Base-by-base conservation (phyloP, 37 sponge, comb jelly and placozoan genomes). In the Axinella damicornis region DNA sequence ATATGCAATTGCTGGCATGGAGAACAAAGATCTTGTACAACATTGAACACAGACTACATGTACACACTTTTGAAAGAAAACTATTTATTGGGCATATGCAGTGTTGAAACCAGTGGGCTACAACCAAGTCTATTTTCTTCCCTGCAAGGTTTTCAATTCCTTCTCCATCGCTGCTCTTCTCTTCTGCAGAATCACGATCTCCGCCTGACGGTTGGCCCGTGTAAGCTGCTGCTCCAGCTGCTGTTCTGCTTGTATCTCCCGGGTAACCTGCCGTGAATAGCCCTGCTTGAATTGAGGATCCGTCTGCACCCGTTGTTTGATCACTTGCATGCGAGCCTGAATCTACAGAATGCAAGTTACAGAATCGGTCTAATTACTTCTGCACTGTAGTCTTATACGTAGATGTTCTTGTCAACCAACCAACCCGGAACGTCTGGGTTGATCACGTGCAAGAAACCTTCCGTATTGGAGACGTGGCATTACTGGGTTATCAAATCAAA, bases 91-190 rank as follows among this genome's bases (percentile, higher is more conserved):
- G n/a, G n/a, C n/a, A n/a, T n/a, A n/a, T n/a, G n/a, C n/a, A n/a
- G n/a, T n/a, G n/a, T n/a, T n/a, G n/a, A n/a, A n/a, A n/a, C n/a
- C n/a, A n/a, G n/a, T n/a, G n/a, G n/a, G n/a, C n/a, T n/a, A n/a
- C n/a, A n/a, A n/a, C n/a, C 36, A 37, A 34, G 72, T 38, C 28
- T 24, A 36, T 73, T 73, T 71, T 36, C 36, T 72, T 6, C 46
- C 34, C 16, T 58, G 40, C 54, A 72, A 18, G 5, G 69, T 37
- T 71, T 77, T 40, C 35, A 85, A 53, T 59, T 85, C 86, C 33
- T 78, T 77, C 79, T 85, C 77, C 78, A 85, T 78, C 22, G 77
- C 86, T 31, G 46, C 65, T 25, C 78, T 57, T 74, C 86, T 77
- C 53, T 65, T 53, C 53, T 78, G 79, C 27, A 85, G 36, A 31